Conservation (phyloP, 2,797 vertebrate species). For the Megaceryle alcyon region DNA sequence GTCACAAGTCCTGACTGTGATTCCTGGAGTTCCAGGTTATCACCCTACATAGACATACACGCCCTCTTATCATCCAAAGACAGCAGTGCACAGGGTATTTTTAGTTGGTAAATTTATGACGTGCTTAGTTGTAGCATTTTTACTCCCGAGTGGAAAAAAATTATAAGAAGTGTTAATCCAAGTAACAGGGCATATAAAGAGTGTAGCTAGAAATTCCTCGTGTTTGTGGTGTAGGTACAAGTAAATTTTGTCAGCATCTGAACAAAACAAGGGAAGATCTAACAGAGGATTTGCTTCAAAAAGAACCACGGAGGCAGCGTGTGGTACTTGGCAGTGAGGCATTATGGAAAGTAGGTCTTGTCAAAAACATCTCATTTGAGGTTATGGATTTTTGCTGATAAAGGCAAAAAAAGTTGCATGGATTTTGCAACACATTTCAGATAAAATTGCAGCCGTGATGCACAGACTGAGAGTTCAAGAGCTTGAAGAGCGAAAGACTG, state of each 20-base stretch:
- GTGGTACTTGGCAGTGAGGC: background rate
- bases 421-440: background rate
- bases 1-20: background rate
- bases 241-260: background rate
- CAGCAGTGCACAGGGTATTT: accelerated
- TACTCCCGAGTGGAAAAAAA: background rate
- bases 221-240: accelerated
- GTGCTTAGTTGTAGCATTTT: background rate
- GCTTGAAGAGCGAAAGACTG: background rate
- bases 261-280: background rate
- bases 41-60: accelerated
- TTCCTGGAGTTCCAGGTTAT: background rate
- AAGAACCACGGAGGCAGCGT: background rate
- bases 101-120: background rate
- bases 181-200: too few relatives aligned
- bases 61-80: background rate
- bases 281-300: background rate
- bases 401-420: background rate
- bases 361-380: background rate
- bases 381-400: background rate
- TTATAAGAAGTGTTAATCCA: background rate
- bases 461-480: background rate
- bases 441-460: background rate
- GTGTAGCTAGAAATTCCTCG: accelerated
- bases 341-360: background rate